These are phyloP conservation scores for Myzus persicae DNA, from an alignment of 1,140 invertebrate genomes.

Conservation along the genomic window DNA sequence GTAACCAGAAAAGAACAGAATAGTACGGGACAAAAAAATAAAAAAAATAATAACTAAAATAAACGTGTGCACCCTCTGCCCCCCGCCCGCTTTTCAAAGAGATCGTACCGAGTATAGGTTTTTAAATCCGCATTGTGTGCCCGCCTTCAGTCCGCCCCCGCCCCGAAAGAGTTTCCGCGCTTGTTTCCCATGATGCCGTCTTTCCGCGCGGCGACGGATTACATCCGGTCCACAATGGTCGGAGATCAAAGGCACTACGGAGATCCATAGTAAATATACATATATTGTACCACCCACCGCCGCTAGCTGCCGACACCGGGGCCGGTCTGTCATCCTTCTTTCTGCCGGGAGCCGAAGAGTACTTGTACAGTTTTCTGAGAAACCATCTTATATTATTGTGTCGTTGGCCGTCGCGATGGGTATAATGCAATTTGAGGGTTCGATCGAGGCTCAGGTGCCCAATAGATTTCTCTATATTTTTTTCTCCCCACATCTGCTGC, in stretches of 20 bases:
- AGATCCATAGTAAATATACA: background rate
- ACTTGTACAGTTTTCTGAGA: background rate
- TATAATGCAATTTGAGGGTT: background rate
- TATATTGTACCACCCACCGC: background rate
- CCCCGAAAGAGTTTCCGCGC: slow-evolving; percentile 5
- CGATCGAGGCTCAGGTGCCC: too few species aligned
- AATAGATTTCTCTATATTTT: background rate
- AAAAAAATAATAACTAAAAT: slow-evolving; percentile 18
- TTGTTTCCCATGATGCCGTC: background rate
- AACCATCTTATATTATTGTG: background rate
- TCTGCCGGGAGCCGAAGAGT: background rate
- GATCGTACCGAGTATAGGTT: background rate
- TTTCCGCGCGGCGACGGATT: slow-evolving; percentile 15
- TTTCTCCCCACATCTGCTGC: background rate
- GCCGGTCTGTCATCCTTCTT: background rate
- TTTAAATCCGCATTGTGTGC: slow-evolving; percentile 42
- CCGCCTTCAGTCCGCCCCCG: background rate
- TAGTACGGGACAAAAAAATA: background rate
- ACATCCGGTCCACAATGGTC: slow-evolving; percentile 45
- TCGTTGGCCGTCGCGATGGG: background rate
- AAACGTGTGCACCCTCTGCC: background rate
- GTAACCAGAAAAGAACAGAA: slow-evolving; percentile 22
- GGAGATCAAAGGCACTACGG: slow-evolving; percentile 42
- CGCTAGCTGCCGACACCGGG: too few species aligned
- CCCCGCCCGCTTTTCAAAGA: background rate